phyloP scores from a whole-genome alignment of 2,797 vertebrate species.

The Coregonus ussuriensis region DNA sequence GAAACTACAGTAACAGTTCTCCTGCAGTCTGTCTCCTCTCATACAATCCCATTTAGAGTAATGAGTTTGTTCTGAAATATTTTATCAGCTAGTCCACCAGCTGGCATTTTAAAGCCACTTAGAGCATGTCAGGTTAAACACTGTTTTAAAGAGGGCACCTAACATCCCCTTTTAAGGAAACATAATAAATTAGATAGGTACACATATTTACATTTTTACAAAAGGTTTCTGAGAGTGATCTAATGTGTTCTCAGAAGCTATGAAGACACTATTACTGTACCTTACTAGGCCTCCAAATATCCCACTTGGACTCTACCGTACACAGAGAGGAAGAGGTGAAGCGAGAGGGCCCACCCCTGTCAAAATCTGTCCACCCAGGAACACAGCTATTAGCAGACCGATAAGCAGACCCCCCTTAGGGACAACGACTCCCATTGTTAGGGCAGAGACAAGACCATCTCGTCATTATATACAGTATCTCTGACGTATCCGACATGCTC shows the following conservation, averaged over 20 bases:
- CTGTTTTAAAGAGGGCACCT: constrained; percentile 68
- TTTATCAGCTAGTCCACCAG: constrained; percentile 74
- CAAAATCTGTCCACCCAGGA: no score
- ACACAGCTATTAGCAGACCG: no score
- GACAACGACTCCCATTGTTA: no score
- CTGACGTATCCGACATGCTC: no score
- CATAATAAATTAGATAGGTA: constrained; percentile 70
- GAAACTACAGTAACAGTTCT: neutral
- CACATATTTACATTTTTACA: constrained; percentile 51
- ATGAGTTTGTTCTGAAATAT: constrained; percentile 79
- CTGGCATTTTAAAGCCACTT: constrained; percentile 73
- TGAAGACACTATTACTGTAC: neutral
- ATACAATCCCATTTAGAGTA: constrained; percentile 72
- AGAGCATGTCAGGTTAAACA: constrained; percentile 73
- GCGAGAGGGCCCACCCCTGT: no score
- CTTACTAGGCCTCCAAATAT: neutral
- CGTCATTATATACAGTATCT: no score
- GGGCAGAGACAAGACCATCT: no score
- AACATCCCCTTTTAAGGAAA: constrained; percentile 60
- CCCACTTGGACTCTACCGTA: no score
- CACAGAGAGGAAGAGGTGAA: no score
- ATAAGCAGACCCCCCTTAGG: no score
- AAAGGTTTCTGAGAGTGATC: constrained; percentile 46
- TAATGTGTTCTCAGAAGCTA: constrained; percentile 41
- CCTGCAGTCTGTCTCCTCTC: neutral